phyloP scores from a whole-genome alignment of 2,113 vertebrate genomes.

The Crotalus viridis region DNA sequence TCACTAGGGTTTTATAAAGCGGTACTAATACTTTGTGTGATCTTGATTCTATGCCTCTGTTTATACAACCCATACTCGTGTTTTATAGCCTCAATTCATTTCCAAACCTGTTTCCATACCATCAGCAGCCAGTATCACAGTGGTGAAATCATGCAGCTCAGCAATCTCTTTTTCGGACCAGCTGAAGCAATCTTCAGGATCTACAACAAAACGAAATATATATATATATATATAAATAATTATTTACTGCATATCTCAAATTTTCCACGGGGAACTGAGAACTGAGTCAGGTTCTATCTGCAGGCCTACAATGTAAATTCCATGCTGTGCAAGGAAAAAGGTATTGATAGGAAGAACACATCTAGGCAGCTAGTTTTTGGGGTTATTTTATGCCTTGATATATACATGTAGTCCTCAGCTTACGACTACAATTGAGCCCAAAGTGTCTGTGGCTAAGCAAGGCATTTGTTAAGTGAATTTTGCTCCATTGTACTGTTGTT shows the following conservation, averaged over 20 bases:
- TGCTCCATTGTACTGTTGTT: too few relatives aligned
- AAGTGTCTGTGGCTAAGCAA: too few relatives aligned
- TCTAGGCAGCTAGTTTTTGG: neutral
- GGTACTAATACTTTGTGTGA: too few relatives aligned
- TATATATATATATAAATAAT: neutral
- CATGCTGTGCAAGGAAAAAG: too few relatives aligned
- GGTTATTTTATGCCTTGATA: neutral
- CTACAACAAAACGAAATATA: slow-evolving; percentile 57
- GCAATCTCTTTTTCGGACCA: slow-evolving; percentile 88
- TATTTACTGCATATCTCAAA: neutral
- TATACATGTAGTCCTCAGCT: too few relatives aligned
- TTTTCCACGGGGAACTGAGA: neutral
- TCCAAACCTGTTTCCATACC: slow-evolving; percentile 64
- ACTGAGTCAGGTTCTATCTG: neutral
- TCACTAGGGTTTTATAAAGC: too few relatives aligned
- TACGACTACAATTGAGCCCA: too few relatives aligned
- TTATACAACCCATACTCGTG: neutral
- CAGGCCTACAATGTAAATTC: neutral
- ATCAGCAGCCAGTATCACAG: slow-evolving; percentile 87
- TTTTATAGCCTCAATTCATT: neutral
- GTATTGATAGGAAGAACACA: neutral
- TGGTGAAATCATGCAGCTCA: slow-evolving; percentile 78
- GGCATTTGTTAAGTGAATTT: too few relatives aligned
- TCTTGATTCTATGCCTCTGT: too few relatives aligned
- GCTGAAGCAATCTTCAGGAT: slow-evolving; percentile 73